Evolutionary conservation across 2,888 invertebrate genomes (phyloP).

Genomic region (Drosophila recens): DNA sequence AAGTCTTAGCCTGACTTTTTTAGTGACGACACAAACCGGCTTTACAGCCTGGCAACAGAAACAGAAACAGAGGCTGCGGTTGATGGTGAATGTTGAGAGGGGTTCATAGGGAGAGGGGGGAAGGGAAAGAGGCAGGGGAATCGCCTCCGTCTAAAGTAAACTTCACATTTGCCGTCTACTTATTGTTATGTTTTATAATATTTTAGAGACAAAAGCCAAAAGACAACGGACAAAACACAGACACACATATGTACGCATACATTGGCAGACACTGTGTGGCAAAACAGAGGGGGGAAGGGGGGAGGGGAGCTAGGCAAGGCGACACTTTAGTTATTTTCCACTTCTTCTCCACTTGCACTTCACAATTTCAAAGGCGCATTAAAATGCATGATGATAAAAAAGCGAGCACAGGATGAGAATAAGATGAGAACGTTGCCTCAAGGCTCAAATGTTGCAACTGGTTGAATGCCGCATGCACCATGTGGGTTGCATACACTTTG

Average conservation of each 20-base stretch:
- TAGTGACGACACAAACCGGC: constrained; percentile 79
- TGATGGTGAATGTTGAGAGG: neutral
- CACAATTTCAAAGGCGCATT: constrained; percentile 79
- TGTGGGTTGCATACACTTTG: constrained; percentile 29
- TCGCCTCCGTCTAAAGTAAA: constrained; percentile 42
- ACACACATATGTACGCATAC: constrained; percentile 15
- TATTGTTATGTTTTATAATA: constrained; percentile 80
- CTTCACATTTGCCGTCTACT: constrained; percentile 75
- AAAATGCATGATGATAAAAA: constrained; percentile 74
- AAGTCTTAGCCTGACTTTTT: constrained; percentile 58
- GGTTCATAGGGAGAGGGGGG: neutral
- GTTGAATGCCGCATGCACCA: constrained; percentile 39
- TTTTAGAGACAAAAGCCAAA: constrained; percentile 72
- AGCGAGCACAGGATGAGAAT: constrained; percentile 42
- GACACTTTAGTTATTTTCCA: constrained; percentile 79
- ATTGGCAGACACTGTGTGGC: constrained; percentile 38
- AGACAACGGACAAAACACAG: constrained; percentile 8
- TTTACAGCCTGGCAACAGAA: constrained; percentile 48
- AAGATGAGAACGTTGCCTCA: constrained; percentile 39
- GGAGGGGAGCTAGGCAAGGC: constrained; percentile 40
- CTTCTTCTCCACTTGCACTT: constrained; percentile 74
- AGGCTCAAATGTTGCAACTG: constrained; percentile 56
- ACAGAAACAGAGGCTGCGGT: constrained; percentile 5
- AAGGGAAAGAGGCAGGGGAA: constrained; percentile 1
- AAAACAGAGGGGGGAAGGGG: neutral